Base-by-base conservation (phyloP, 2,797 vertebrate genomes). In the Labeo calbasu region DNA sequence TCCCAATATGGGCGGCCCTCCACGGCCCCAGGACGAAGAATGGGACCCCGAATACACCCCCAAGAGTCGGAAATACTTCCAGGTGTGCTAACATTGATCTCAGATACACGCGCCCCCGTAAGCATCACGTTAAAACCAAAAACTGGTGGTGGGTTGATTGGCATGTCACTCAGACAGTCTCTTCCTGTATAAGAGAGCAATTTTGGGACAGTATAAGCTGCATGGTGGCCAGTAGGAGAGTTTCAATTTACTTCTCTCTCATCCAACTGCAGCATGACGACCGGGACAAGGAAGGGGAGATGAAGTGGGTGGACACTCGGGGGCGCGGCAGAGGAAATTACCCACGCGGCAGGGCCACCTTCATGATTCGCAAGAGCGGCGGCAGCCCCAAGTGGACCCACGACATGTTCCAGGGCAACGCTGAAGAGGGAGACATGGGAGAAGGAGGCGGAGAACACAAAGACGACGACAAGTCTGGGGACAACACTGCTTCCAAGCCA, bases 11-110 rank as follows among this genome's bases (percentile, higher is more conserved):
- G 96, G 96, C 77, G 96, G 91, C 7, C 96, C 94, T 86, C 94
- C 88, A 87, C 95, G 97, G 55, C 96, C 89, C 86, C 94, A 96
- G 0, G 98, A 99, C 81, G 98, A 99, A 89, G 98, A 99, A 81
- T 99, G 98, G 98, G 98, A 99, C 89, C 98, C 98, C 0, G 98
- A 99, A 84, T 99, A 99, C 88, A 99, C 98, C 0, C 98, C 98
- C 19, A 99, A 99, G 93, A 99, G 98, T 96, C 97, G 98, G 92
- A 99, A 99, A 89, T 99, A 99, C 91, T 99, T 98, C 91, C 91
- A 99, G 97, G 98, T 99, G 95, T 48, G 97, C 94, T 80, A 25
- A 51, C 32, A 69, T 55, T 55, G 48, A 55, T 80, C 65, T 43
- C 65, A 40, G 21, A 76, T 63, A 65, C 14, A 32, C 28, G 57